Conservation (phyloP, 2,888 invertebrate genomes). For the Papilio elwesi region DNA sequence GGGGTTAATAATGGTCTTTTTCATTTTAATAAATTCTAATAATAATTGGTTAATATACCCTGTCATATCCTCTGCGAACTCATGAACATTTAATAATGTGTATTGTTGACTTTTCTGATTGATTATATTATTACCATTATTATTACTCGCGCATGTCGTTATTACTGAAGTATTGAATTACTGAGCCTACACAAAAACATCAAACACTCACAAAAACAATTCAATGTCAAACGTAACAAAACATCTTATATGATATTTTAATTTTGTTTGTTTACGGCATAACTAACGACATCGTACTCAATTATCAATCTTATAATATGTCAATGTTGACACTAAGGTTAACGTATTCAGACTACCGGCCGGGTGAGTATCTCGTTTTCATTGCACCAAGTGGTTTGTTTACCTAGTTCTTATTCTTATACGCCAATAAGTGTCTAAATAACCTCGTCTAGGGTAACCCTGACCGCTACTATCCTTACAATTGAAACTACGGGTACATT, state of each 20-base stretch:
- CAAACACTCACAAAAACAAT: conserved; percentile 18
- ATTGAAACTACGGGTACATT: not conserved
- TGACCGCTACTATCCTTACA: not conserved
- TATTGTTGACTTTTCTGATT: no score
- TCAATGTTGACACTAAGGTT: conserved; percentile 25
- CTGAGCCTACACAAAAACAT: not conserved
- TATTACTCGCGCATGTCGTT: no score
- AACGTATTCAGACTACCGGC: conserved; percentile 42
- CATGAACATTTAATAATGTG: no score
- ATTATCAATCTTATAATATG: conserved; percentile 23
- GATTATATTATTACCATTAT: no score
- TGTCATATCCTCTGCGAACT: no score
- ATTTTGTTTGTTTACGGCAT: conserved; percentile 52
- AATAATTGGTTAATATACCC: no score
- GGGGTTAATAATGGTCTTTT: no score
- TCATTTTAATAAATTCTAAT: no score
- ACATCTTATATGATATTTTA: conserved; percentile 26
- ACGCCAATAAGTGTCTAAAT: conserved; percentile 42
- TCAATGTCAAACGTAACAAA: conserved; percentile 7
- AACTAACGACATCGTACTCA: conserved; percentile 17
- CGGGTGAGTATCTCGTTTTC: conserved; percentile 34
- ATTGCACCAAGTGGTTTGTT: conserved; percentile 48
- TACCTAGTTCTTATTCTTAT: conserved; percentile 56
- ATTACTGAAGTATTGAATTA: not conserved
- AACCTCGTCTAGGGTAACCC: not conserved